A percentile compares a stretch with the other conserved stretches of the same genome.
These are phyloP conservation scores for Cynopterus brachyotis DNA, from an alignment of 2,113 vertebrate species.

Conservation along the genomic window DNA sequence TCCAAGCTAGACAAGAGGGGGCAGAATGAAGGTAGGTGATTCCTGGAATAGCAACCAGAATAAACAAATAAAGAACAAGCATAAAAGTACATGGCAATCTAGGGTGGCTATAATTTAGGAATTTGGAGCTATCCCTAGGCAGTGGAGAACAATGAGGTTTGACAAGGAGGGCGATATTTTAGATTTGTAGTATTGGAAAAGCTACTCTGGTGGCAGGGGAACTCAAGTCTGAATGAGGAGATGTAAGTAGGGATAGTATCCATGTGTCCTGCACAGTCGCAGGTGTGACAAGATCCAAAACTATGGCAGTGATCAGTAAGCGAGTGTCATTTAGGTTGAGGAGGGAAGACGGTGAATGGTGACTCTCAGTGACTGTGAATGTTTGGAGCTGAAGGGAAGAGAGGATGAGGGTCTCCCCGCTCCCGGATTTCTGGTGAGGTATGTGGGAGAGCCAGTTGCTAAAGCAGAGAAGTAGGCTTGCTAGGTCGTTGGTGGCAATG, in stretches of 20 bases:
- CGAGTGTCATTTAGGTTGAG: neutral
- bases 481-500: neutral
- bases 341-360: neutral
- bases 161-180: neutral
- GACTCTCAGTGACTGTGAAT: neutral
- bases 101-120: neutral
- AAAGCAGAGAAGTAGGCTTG: neutral
- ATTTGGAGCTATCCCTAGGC: neutral
- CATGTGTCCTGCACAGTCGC: neutral
- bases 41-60: neutral
- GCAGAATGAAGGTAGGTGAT: neutral
- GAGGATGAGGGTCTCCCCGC: rapidly evolving
- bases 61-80: neutral
- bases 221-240: neutral
- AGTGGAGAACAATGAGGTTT: neutral
- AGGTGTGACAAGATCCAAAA: neutral
- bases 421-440: neutral
- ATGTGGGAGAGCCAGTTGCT: neutral
- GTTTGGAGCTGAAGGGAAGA: neutral
- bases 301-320: neutral
- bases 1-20: neutral
- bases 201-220: neutral
- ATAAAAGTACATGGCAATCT: neutral
- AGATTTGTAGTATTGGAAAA: neutral
- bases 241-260: neutral